phyloP scores from a whole-genome alignment of 2,888 invertebrate genomes.

The Dexiosoma caninum region DNA sequence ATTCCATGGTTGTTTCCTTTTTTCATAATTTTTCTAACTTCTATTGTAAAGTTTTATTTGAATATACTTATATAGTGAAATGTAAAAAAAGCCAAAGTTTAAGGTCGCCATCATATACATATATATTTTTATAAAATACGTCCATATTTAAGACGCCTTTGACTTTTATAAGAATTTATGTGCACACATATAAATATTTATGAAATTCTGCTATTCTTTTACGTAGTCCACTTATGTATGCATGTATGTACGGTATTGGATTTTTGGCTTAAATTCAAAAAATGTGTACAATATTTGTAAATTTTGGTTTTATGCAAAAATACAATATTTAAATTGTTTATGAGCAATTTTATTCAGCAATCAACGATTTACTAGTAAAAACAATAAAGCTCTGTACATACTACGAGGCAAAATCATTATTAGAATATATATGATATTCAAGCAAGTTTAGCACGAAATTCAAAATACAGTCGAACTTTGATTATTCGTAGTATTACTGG shows the following conservation, averaged over 20 bases:
- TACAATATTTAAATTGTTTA: conserved; percentile 29
- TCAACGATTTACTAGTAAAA: not conserved
- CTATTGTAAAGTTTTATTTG: not conserved
- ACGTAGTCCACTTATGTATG: not conserved
- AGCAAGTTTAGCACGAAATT: no score
- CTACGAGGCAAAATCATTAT: no score
- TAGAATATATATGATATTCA: no score
- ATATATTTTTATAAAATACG: conserved; percentile 31
- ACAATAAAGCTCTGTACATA: not conserved
- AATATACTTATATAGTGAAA: no score
- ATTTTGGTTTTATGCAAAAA: conserved; percentile 24
- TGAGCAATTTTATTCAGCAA: not conserved
- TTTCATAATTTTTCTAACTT: not conserved
- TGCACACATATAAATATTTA: no score
- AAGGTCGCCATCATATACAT: conserved; percentile 54
- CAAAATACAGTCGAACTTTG: no score
- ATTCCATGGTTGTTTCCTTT: not conserved
- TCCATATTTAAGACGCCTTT: conserved; percentile 45
- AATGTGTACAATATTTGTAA: conserved; percentile 2
- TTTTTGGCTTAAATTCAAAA: conserved; percentile 63
- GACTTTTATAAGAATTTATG: not conserved
- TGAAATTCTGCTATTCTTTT: no score
- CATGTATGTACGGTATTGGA: conserved; percentile 31
- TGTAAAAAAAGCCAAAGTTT: conserved; percentile 54
- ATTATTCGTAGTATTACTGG: no score